Evolutionary conservation across 2,113 vertebrate species (phyloP).

Genomic region (Arenaria interpres): DNA sequence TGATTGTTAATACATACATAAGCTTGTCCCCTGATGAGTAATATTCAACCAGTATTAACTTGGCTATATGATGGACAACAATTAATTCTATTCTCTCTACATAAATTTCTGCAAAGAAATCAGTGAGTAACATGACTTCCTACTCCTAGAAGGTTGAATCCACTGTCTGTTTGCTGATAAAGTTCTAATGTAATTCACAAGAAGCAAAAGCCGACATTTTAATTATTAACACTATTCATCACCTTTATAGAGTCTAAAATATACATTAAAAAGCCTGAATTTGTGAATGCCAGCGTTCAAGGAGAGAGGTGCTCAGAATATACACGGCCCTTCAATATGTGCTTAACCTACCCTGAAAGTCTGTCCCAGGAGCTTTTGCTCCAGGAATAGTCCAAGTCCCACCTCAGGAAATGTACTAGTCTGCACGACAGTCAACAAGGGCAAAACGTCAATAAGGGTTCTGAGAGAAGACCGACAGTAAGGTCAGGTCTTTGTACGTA

Average conservation of each 20-base stretch:
- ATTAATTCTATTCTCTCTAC: neutral
- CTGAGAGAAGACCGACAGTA: neutral
- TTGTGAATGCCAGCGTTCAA: neutral
- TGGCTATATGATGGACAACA: neutral
- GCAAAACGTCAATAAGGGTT: neutral
- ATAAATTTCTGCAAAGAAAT: neutral
- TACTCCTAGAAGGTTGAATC: neutral
- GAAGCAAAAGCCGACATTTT: neutral
- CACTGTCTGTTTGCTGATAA: neutral
- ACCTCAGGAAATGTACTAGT: accelerated
- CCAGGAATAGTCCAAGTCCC: neutral
- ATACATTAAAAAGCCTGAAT: neutral
- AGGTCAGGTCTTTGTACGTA: neutral
- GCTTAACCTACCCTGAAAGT: neutral
- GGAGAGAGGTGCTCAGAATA: neutral
- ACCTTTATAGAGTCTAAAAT: neutral
- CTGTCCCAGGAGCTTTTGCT: neutral
- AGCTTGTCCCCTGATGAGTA: neutral
- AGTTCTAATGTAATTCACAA: neutral
- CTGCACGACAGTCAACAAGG: neutral
- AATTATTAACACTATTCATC: neutral
- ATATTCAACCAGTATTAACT: neutral
- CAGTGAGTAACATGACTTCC: neutral
- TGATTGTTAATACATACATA: neutral
- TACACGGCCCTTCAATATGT: neutral